Base-by-base conservation (phyloP, 2,888 invertebrate genomes). In the Hypercompe scribonia region DNA sequence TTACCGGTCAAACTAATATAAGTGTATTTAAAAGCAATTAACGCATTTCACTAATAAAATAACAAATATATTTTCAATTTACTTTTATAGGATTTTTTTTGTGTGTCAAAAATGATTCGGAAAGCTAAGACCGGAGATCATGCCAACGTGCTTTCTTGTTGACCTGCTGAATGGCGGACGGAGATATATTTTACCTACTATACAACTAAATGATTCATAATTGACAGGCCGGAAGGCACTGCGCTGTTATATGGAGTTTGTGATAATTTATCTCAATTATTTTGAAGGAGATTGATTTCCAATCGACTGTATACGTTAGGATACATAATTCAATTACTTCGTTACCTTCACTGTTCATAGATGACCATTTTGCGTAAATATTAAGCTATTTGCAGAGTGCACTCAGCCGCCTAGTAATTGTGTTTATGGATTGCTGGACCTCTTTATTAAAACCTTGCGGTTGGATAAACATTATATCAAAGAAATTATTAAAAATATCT, bases 341-440 rank as follows among this genome's bases (percentile, higher is more conserved):
- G 31, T 31, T 31, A 42, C 18, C 31, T 28, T 7, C 46, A 28
- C 33, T 24, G 50, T 33, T 67, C 24, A 31, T 67, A 24, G 33
- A 33, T 67, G 33, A 50, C 75, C 74, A 65, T 34, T 68, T 65
- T 58, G 64, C 18, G 24, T 72, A 78, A 80, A 84, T n/a, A 83
- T 78, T 78, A 78, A 70, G 71, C 54, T 82, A 80, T 76, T 75
- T 67, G 46, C 71, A 77, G 80, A 80, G 78, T 70, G 74, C 78
- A 77, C 31, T 65, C 78, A 65, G 61, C 63, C 72, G 74, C 75
- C 58, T 65, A 65, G n/a, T 80, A 71, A 82, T 84, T 73, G 71
- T 71, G 75, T 67, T 75, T 71, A 75, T 74, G 74, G 70, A 70
- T 73, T 68, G 73, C 64, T 71, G 66, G 61, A 3, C 8, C 18